A percentile compares a stretch with the other conserved stretches of the same genome.
phyloP scores from a whole-genome alignment of 2,888 invertebrate genomes.

The Mellilla xanthometata region DNA sequence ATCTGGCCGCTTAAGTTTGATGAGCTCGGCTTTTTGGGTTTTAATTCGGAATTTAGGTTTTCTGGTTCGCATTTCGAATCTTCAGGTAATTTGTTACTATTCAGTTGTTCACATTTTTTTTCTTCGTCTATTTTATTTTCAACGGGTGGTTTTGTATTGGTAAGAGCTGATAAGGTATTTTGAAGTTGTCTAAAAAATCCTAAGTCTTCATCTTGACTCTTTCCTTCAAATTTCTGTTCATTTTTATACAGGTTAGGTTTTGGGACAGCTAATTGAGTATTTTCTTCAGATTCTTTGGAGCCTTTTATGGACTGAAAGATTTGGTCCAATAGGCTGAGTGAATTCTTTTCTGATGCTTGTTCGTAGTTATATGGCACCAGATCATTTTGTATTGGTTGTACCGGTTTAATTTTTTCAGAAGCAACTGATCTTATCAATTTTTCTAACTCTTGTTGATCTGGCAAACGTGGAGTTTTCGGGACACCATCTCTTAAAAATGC shows the following conservation, averaged over 20 bases:
- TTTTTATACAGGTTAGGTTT: neutral
- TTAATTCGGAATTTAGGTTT: neutral
- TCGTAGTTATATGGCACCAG: neutral
- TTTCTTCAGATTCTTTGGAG: neutral
- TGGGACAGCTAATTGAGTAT: neutral
- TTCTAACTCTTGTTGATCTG: no score
- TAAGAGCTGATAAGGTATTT: neutral
- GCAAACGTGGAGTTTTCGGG: no score
- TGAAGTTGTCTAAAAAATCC: slow-evolving; percentile 2
- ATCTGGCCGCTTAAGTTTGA: neutral
- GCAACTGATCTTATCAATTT: no score
- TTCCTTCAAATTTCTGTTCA: neutral
- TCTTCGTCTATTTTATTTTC: no score
- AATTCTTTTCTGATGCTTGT: neutral
- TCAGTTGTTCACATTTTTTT: no score
- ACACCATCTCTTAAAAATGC: no score
- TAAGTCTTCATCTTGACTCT: no score
- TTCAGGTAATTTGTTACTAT: no score
- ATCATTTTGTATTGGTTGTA: neutral
- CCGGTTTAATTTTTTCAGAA: no score
- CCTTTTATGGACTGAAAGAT: neutral
- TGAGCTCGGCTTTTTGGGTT: slow-evolving; percentile 1
- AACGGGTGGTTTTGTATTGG: neutral
- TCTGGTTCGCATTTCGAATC: neutral
- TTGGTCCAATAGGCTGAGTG: neutral